Evolutionary conservation across 2,113 vertebrate species (phyloP).

Genomic region (Erythrocebus patas): DNA sequence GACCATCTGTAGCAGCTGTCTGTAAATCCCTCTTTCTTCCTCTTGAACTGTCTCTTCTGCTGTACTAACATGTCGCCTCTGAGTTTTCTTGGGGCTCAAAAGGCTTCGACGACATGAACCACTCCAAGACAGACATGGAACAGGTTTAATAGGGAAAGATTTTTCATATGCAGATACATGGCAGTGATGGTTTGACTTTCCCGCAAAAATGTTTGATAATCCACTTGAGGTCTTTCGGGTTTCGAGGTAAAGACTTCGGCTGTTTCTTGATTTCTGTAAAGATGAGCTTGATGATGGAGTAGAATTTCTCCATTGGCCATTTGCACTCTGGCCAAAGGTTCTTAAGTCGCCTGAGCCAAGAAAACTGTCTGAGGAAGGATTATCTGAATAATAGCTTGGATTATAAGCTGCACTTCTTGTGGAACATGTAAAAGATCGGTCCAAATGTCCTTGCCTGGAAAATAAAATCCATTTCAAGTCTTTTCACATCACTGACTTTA

Average conservation of each 20-base stretch:
- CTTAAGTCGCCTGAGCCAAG: constrained; percentile 53
- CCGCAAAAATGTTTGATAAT: constrained; percentile 74
- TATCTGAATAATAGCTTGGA: constrained; percentile 82
- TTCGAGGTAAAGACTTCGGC: constrained; percentile 81
- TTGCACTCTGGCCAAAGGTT: constrained; percentile 76
- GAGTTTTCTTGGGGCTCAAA: constrained; percentile 84
- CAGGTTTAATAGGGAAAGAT: constrained; percentile 84
- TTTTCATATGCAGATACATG: constrained; percentile 81
- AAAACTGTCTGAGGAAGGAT: constrained; percentile 69
- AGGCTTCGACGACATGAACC: constrained; percentile 80
- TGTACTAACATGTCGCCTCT: constrained; percentile 81
- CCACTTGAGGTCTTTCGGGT: constrained; percentile 81
- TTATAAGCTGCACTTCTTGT: constrained; percentile 84
- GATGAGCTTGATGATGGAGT: constrained; percentile 44
- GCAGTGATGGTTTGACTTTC: constrained; percentile 81
- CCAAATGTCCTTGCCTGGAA: constrained; percentile 72
- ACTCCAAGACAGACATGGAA: constrained; percentile 80
- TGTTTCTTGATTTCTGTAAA: constrained; percentile 78
- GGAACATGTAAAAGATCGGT: constrained; percentile 83
- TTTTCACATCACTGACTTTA: no score
- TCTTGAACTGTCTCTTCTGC: constrained; percentile 88
- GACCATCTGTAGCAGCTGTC: constrained; percentile 93
- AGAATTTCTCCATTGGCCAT: constrained; percentile 83
- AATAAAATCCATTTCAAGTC: constrained; percentile 73
- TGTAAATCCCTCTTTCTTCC: constrained; percentile 94